These are phyloP conservation scores for Erannis defoliaria DNA, from an alignment of 2,888 invertebrate species.

Conservation along the genomic window DNA sequence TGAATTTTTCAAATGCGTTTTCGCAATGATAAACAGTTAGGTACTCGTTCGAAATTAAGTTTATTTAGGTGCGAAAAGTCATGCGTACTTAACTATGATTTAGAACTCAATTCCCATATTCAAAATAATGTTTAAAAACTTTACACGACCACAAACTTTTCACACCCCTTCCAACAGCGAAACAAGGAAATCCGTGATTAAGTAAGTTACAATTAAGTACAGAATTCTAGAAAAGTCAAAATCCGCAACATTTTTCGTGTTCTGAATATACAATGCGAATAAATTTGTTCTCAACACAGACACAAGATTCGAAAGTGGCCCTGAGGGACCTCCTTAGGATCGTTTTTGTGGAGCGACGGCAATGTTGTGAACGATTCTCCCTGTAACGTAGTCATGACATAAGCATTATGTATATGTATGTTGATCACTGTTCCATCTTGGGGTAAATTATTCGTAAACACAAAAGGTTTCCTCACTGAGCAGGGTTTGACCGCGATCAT, in stretches of 20 bases:
- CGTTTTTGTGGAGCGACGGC: conserved; percentile 28
- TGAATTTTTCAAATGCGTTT: no score
- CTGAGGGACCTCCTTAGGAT: conserved; percentile 25
- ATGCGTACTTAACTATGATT: no score
- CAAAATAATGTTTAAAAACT: no score
- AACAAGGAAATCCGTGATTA: no score
- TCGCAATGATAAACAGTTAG: no score
- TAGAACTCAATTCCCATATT: no score
- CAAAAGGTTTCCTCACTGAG: conserved; percentile 15
- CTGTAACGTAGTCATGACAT: conserved; percentile 27
- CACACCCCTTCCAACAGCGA: not conserved
- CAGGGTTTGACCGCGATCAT: conserved; percentile 14
- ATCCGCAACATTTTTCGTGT: conserved; percentile 10
- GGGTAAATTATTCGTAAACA: conserved; percentile 23
- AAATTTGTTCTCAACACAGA: conserved; percentile 29
- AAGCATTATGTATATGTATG: conserved; percentile 32
- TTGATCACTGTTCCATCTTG: conserved; percentile 16
- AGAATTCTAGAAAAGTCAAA: conserved; percentile 6
- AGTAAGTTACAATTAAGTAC: not conserved
- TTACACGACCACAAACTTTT: no score
- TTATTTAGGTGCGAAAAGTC: no score
- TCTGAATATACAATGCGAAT: conserved; percentile 22
- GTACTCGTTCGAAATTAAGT: no score
- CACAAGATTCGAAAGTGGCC: conserved; percentile 26
- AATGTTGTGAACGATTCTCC: conserved; percentile 27